Evolutionary conservation across 2,113 vertebrate species (phyloP).

Genomic region (Coptodon bakossiorum): DNA sequence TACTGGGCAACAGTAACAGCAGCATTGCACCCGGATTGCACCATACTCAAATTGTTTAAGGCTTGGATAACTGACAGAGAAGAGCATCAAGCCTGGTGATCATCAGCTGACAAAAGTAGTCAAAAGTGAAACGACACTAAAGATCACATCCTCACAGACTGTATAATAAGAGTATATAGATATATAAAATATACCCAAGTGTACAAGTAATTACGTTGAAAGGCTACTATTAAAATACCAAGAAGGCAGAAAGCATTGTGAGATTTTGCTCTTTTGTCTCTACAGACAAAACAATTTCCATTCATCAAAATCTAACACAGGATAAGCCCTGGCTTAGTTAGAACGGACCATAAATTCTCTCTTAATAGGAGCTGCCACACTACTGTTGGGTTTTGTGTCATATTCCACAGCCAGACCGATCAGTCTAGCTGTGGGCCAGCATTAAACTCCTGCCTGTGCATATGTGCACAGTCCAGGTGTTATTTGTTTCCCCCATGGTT

Average conservation of each 20-base stretch:
- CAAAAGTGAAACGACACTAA: not conserved
- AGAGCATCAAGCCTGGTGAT: not conserved
- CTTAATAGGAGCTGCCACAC: not conserved
- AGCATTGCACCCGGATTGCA: conserved; percentile 11
- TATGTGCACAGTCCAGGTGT: not conserved
- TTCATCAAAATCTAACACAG: not conserved
- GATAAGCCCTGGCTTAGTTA: not conserved
- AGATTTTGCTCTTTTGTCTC: not conserved
- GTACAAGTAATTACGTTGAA: not conserved
- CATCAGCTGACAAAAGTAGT: not conserved
- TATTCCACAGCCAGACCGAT: not conserved
- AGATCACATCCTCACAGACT: not conserved
- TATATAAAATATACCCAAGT: not conserved
- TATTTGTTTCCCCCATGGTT: not conserved
- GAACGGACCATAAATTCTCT: not conserved
- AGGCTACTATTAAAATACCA: not conserved
- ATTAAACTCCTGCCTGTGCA: not conserved
- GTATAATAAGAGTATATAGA: not conserved
- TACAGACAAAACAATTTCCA: not conserved
- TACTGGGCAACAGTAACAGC: not conserved
- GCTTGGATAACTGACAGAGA: not conserved
- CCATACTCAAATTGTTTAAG: not conserved
- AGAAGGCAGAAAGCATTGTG: not conserved
- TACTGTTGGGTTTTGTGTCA: not conserved
- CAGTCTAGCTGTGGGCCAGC: not conserved